Base-by-base conservation (phyloP, 2,888 invertebrate genomes). In the Agrotis exclamationis region DNA sequence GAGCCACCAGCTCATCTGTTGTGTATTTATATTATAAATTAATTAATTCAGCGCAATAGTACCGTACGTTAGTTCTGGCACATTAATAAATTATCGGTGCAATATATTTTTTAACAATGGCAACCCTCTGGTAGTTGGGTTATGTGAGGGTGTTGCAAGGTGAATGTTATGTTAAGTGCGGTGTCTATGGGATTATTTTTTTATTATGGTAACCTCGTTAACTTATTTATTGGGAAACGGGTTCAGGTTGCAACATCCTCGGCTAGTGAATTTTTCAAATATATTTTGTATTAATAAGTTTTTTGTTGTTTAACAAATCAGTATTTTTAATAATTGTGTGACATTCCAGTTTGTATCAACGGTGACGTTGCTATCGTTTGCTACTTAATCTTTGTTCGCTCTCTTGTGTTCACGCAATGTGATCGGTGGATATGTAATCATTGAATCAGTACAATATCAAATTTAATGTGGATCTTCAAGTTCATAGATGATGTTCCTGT, bases 261-360 rank as follows among this genome's bases (percentile, higher is more conserved):
- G 78, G 77, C 82, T 86, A 85, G 86, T 90, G 90, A 39, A 89
- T 90, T 90, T 74, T 89, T 90, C 91, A 90, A 93, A 91, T 93
- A 93, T 93, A 92, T 93, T 93, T 88, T 89, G 84, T 85, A 82
- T 78, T 68, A 91, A 91, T 94, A 92, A 93, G 93, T 75, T 82
- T 91, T 92, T 92, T 93, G 92, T 93, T 93, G 89, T 93, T 92
- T 93, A 94, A 95, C 93, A 94, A 93, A 96, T 95, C 96, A 96
- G 96, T 96, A 96, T 96, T 96, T 91, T 94, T 94, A 93, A 93
- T 93, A 94, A 92, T 93, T 95, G 94, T 94, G 95, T 95, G 96
- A 96, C 96, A 96, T 96, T 96, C 96, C 96, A 96, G 92, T 93
- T 92, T 91, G 87, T 93, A 91, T 90, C 89, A 86, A 91, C 86